phyloP scores from a whole-genome alignment of 1,140 invertebrate genomes.

The Eumaeus atala region DNA sequence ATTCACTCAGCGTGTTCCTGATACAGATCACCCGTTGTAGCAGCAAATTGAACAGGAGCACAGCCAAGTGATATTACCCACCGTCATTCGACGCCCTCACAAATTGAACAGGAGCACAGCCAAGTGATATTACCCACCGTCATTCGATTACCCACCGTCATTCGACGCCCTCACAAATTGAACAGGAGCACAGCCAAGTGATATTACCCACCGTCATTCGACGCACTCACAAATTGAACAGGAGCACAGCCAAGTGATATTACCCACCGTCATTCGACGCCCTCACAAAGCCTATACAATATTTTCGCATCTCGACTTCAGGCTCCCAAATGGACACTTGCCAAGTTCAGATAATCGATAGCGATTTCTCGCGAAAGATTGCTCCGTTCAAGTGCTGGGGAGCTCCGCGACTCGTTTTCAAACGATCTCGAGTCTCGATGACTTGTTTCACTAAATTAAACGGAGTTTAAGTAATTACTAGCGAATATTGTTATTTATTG shows the following conservation, averaged over 20 bases:
- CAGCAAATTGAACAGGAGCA: too few relatives aligned
- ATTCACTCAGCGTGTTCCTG: too few relatives aligned
- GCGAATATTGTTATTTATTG: too few relatives aligned
- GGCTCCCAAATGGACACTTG: conserved; percentile 23
- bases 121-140: neutral
- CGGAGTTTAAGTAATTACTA: too few relatives aligned
- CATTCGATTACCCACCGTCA: too few relatives aligned
- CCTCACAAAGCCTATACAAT: conserved; percentile 9
- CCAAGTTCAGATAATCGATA: conserved; percentile 23
- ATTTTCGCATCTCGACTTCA: conserved; percentile 12
- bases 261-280: neutral
- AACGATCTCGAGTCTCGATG: conserved; percentile 1
- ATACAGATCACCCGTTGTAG: too few relatives aligned
- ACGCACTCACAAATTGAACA: too few relatives aligned
- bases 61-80: too few relatives aligned
- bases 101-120: neutral
- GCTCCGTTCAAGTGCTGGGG: conserved; percentile 21
- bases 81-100: too few relatives aligned
- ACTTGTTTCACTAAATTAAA: neutral
- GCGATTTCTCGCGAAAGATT: conserved; percentile 17
- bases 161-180: conserved; percentile 1
- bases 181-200: too few relatives aligned
- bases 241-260: neutral
- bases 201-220: too few relatives aligned
- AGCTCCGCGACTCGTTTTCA: neutral